Percentiles rank a stretch among this genome's conserved stretches.
phyloP scores from a whole-genome alignment of 2,797 vertebrate genomes.

The Acomys russatus region DNA sequence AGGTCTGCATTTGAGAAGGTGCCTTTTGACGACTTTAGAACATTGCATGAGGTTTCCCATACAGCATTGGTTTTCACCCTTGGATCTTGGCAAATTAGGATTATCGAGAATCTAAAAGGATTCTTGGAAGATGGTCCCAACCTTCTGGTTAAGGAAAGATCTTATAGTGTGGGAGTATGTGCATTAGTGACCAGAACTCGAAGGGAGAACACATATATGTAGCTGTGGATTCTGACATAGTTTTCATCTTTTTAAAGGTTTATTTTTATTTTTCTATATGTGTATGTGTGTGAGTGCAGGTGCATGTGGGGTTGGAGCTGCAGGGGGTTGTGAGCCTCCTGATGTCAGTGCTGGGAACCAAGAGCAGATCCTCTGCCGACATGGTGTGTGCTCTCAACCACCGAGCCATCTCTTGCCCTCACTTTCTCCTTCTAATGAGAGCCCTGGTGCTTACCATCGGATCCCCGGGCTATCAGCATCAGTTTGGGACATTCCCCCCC shows the following conservation, averaged over 20 bases:
- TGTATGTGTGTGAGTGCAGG: neutral
- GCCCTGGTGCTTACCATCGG: neutral
- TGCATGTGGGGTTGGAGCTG: neutral
- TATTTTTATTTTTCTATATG: neutral
- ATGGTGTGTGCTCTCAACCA: neutral
- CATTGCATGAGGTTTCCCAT: neutral
- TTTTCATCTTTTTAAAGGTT: neutral
- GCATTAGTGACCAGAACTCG: neutral
- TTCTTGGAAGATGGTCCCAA: constrained; percentile 20
- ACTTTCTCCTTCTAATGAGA: neutral
- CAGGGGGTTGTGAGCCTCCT: neutral
- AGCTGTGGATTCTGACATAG: neutral
- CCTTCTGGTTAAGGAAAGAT: neutral
- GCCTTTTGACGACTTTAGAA: neutral
- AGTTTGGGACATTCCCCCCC: neutral
- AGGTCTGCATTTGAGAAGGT: neutral
- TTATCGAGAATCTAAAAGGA: neutral
- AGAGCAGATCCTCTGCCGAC: neutral
- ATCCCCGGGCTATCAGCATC: neutral
- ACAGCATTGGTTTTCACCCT: neutral
- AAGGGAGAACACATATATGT: neutral
- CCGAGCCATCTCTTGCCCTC: neutral
- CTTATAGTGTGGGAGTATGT: neutral
- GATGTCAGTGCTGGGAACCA: neutral
- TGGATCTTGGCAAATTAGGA: neutral